phyloP scores from a whole-genome alignment of 2,797 vertebrate genomes.

The Mallotus villosus region DNA sequence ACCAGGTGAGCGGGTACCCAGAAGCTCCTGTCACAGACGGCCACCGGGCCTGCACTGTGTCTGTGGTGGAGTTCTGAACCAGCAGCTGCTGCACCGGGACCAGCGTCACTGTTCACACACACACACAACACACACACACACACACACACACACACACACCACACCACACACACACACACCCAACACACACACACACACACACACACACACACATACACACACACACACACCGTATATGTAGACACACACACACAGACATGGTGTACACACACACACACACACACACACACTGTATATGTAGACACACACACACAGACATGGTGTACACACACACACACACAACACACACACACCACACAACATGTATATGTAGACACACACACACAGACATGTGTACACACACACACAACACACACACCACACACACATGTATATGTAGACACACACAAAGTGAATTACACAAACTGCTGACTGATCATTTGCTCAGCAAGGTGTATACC shows the following conservation, averaged over 20 bases:
- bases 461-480: background rate
- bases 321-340: constrained; percentile 7
- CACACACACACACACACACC: too few relatives aligned
- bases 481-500: constrained; percentile 4
- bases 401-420: constrained; percentile 1
- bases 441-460: background rate
- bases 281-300: too few relatives aligned
- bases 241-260: constrained; percentile 9
- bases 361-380: constrained; percentile 2
- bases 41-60: constrained; percentile 86
- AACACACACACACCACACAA: background rate
- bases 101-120: constrained; percentile 77
- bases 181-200: constrained; percentile 13
- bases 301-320: constrained; percentile 9
- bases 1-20: constrained; percentile 89
- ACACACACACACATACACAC: too few relatives aligned
- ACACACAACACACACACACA: constrained; percentile 26
- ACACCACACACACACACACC: constrained; percentile 26
- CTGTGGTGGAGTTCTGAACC: constrained; percentile 85
- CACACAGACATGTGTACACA: background rate
- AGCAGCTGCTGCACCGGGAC: constrained; percentile 75
- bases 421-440: background rate
- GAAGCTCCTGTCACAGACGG: constrained; percentile 79
- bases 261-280: too few relatives aligned
- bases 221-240: too few relatives aligned